Conservation (phyloP, 2,888 invertebrate species). For the Heliconius charithonia region DNA sequence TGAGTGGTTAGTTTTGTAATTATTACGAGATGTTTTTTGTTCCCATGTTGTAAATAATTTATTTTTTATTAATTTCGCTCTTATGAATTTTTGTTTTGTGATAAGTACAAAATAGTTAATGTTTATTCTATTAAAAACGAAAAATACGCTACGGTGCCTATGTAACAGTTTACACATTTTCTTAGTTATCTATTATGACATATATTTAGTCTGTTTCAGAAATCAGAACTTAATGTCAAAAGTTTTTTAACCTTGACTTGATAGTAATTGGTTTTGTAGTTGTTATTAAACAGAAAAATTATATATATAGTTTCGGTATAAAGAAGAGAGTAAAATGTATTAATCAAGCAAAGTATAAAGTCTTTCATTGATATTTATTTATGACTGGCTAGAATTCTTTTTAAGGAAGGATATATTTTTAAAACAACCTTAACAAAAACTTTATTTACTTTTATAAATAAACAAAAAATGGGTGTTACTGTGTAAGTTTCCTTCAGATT, state of each 20-base stretch:
- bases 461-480: slow-evolving; percentile 83
- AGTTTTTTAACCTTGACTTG: not conserved
- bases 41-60: not conserved
- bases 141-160: no score
- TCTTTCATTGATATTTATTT: not conserved
- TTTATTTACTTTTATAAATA: not conserved
- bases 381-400: not conserved
- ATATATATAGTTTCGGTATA: not conserved
- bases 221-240: not conserved
- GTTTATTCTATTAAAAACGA: not conserved
- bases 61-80: not conserved
- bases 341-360: not conserved
- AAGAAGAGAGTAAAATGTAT: not conserved
- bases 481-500: slow-evolving; percentile 73
- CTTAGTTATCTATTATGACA: not conserved
- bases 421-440: not conserved
- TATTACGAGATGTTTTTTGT: not conserved
- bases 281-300: slow-evolving; percentile 10
- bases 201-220: not conserved
- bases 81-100: not conserved
- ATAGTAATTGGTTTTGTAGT: not conserved
- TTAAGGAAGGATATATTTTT: not conserved
- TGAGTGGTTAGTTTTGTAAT: slow-evolving; percentile 36
- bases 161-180: not conserved
- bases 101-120: not conserved